Evolutionary conservation across 2,113 vertebrate genomes (phyloP).

Genomic region (Silurus meridionalis): DNA sequence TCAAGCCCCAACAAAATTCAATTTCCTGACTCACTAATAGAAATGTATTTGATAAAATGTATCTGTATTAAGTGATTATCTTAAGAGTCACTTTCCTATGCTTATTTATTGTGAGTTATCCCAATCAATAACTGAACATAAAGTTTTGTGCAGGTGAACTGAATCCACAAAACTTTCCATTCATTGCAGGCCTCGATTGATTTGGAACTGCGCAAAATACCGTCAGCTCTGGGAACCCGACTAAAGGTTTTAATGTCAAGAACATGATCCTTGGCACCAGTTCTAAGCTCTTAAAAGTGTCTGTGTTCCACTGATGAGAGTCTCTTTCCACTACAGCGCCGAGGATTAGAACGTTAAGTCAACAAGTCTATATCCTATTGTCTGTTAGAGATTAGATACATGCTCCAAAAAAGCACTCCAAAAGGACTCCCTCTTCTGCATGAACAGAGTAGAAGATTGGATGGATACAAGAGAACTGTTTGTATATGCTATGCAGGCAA

Average conservation of each 20-base stretch:
- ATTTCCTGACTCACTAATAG: slow-evolving; percentile 9
- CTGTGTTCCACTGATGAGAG: slow-evolving; percentile 12
- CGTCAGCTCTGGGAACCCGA: slow-evolving; percentile 22
- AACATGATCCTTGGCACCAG: slow-evolving; percentile 35
- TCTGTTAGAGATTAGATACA: not conserved
- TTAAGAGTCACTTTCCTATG: not conserved
- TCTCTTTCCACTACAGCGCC: slow-evolving; percentile 18
- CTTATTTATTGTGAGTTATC: not conserved
- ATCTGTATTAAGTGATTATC: not conserved
- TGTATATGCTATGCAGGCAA: not conserved
- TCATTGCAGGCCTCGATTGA: not conserved
- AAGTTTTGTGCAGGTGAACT: not conserved
- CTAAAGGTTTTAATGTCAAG: slow-evolving; percentile 28
- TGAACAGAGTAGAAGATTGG: not conserved
- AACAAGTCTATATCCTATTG: slow-evolving; percentile 28
- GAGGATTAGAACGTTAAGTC: slow-evolving; percentile 25
- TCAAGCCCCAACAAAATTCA: not conserved
- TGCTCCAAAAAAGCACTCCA: not conserved
- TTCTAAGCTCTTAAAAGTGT: slow-evolving; percentile 27
- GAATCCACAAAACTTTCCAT: not conserved
- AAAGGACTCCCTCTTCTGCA: slow-evolving; percentile 1
- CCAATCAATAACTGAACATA: not conserved
- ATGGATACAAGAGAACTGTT: not conserved
- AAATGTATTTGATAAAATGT: not conserved
- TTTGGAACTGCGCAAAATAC: slow-evolving; percentile 17